Evolutionary conservation across 2,113 vertebrate genomes (phyloP), one percentile per base, ranked within the genome.

Genomic region (Triplophysa siluroides): DNA sequence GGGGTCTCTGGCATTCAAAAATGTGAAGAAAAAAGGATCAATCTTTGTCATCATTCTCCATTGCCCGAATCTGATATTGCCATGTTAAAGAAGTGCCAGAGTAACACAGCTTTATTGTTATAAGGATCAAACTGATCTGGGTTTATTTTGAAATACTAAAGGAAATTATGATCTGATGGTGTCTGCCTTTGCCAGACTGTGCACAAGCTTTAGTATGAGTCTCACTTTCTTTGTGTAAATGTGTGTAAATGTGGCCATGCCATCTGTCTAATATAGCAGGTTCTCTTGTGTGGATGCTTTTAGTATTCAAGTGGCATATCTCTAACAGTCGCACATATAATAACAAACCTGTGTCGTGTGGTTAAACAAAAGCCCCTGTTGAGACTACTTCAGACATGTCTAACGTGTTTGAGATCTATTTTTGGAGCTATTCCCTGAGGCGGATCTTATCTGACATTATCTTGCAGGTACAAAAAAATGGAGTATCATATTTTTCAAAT

Each of bases 121-220:
- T 86, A 72, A 68, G 76, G 81, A 88, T 79, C 81, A 82, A 75
- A 62, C 41, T 60, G 76, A 90, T 83, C 86, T 83, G 80, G 72
- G 77, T 88, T 88, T 92, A 91, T 90, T 92, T 91, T 89, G 86
- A 88, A 38, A 82, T 83, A 1, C 67, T 14, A 82, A 83, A 84
- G 84, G 65, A 77, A 87, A 87, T 86, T 81, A 89, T 90, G 87
- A 89, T 90, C 87, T 84, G 85, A 88, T 83, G 78, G 69, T 81
- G 80, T 87, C 87, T 81, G 83, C 50, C 85, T 81, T 83, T 83
- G 67, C 85, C 83, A 85, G 81, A 86, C 80, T 43, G 50, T 76
- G 77, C 82, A 7, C n/a, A 47, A 12, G 19, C 5, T 60, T 66
- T 61, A 66, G 78, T 61, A 52, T 81, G 75, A 56, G 19, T 56